Evolutionary conservation across 2,113 vertebrate genomes (phyloP), one percentile per base, ranked within the genome.

Genomic region (Oncorhynchus clarkii): DNA sequence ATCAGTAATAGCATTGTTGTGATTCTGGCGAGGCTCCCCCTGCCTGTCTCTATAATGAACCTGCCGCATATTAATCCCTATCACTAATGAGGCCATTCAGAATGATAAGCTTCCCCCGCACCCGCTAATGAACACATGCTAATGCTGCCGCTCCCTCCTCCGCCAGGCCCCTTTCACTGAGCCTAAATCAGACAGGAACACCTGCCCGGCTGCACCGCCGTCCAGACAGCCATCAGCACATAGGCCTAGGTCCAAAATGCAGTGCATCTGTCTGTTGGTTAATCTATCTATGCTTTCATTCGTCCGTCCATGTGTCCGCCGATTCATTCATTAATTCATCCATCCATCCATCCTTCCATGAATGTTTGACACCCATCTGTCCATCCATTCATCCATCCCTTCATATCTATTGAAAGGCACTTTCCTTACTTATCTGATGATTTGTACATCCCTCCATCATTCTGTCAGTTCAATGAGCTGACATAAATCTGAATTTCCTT

Each of bases 21-120:
- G 71, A 86, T 86, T 82, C 84, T 85, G 84, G 78, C 78, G 81
- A 82, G 85, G 76, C 77, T 54, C 60, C 79, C 76, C 78, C 75
- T n/a, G 75, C 80, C 81, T 78, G 84, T 83, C 86, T 87, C 81
- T 85, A 81, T 89, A 88, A 89, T 89, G 87, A 90, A 88, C 84
- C 82, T 82, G 83, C 79, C 39, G 74, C 86, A 85, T 86, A 89
- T 90, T 90, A 89, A 90, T 90, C 83, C 85, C 80, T 62, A 85
- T 87, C 86, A 78, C 87, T 90, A 89, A 91, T 89, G 90, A 91
- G 89, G 88, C 88, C 80, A 86, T 88, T 89, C 88, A 77, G 59
- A 86, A 81, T 79, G 86, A 87, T 89, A 89, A 90, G 88, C 87
- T 88, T 89, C 80, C 86, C 81, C 82, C 73, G 77, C 76, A 85